phyloP scores from a whole-genome alignment of 2,113 vertebrate species.

The Oreochromis niloticus region DNA sequence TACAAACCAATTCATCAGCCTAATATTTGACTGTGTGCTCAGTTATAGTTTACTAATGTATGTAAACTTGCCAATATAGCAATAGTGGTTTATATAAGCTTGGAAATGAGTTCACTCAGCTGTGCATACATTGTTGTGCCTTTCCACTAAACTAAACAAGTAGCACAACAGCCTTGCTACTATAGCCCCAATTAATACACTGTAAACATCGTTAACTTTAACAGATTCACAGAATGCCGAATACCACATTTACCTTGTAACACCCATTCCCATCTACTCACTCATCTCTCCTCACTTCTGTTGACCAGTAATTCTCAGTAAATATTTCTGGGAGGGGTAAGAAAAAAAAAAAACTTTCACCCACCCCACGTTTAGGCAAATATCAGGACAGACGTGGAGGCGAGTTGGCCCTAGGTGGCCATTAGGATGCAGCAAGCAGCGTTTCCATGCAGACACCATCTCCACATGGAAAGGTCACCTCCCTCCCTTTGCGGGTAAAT shows the following conservation, averaged over 20 bases:
- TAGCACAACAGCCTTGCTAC: background rate
- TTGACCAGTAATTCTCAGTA: slow-evolving; percentile 55
- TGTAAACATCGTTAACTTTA: background rate
- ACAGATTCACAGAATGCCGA: background rate
- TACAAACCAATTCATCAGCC: background rate
- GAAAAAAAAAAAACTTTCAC: slow-evolving; percentile 35
- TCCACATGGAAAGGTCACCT: slow-evolving; percentile 76
- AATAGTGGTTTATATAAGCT: background rate
- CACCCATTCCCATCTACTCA: background rate
- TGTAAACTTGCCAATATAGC: background rate
- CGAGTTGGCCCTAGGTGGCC: slow-evolving; percentile 71
- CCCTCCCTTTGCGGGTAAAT: slow-evolving; percentile 72
- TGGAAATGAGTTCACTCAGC: background rate
- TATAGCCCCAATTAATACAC: background rate
- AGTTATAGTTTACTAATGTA: background rate
- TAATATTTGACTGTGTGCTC: background rate
- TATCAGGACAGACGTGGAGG: slow-evolving; percentile 70
- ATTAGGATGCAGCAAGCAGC: slow-evolving; percentile 76
- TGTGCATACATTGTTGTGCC: background rate
- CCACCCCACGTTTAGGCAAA: slow-evolving; percentile 73
- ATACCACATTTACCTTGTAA: background rate
- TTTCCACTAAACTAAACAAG: background rate
- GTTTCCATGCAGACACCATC: slow-evolving; percentile 73
- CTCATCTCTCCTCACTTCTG: background rate
- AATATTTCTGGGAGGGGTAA: slow-evolving; percentile 61